These are phyloP conservation scores for Actias luna DNA, from an alignment of 2,888 invertebrate species.

Conservation along the genomic window DNA sequence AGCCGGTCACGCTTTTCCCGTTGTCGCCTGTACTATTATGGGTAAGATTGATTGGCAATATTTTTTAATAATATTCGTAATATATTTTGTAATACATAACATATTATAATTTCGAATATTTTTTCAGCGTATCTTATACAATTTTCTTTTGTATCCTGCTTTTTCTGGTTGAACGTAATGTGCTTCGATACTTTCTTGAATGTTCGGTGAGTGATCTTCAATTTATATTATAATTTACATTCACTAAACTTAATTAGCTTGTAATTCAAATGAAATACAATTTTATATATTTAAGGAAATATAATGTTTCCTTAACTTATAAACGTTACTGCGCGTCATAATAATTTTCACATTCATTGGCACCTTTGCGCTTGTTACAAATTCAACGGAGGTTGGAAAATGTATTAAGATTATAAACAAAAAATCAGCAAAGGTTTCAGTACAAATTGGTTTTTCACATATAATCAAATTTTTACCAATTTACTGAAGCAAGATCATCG, in stretches of 20 bases:
- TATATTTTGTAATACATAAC: background rate
- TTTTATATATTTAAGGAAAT: background rate
- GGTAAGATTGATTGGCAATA: slow-evolving; percentile 46
- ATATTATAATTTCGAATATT: slow-evolving; percentile 25
- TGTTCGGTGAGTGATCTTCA: slow-evolving; percentile 67
- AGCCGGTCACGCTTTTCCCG: slow-evolving; percentile 71
- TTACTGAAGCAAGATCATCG: no score
- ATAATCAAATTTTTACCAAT: no score
- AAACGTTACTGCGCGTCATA: no score
- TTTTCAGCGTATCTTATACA: slow-evolving; percentile 84
- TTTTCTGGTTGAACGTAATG: slow-evolving; percentile 86
- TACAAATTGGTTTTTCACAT: no score
- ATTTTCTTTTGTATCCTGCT: slow-evolving; percentile 84
- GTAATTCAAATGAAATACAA: background rate
- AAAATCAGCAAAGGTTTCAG: no score
- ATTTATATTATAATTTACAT: slow-evolving; percentile 17
- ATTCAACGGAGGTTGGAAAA: no score
- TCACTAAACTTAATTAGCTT: background rate
- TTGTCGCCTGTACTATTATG: slow-evolving; percentile 71
- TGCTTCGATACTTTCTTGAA: slow-evolving; percentile 84
- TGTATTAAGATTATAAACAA: no score
- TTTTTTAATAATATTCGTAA: background rate
- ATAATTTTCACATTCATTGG: no score
- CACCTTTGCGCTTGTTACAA: no score
- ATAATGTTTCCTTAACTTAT: background rate